Evolutionary conservation across 1,140 invertebrate genomes (phyloP).

Genomic region (Bombyx mandarina): DNA sequence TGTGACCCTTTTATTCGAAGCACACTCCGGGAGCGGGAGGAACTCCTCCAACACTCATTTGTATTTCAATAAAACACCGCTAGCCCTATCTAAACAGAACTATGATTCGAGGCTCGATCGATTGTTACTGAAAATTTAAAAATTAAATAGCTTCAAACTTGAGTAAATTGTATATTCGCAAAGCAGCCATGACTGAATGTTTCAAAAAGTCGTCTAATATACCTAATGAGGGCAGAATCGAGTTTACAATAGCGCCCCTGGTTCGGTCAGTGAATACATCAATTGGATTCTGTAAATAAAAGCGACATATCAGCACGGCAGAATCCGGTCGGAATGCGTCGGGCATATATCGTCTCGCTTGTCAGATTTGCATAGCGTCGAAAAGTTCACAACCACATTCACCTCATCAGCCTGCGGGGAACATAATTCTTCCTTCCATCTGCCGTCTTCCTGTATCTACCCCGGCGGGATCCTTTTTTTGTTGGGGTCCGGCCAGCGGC

Average conservation of each 20-base stretch:
- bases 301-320: constrained; percentile 37
- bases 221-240: not conserved
- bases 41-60: constrained; percentile 56
- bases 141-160: too few species aligned
- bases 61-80: constrained; percentile 66
- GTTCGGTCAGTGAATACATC: constrained; percentile 27
- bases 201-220: too few species aligned
- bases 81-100: constrained; percentile 65
- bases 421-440: constrained; percentile 61
- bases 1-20: constrained; percentile 65
- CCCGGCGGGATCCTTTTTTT: constrained; percentile 55
- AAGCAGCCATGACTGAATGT: constrained; percentile 41
- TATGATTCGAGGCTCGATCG: constrained; percentile 29
- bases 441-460: constrained; percentile 64
- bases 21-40: constrained; percentile 50
- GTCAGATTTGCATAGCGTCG: constrained; percentile 68
- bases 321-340: constrained; percentile 30
- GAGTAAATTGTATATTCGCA: constrained; percentile 21
- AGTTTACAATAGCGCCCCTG: constrained; percentile 13
- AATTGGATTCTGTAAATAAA: constrained; percentile 49
- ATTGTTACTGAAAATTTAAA: not conserved
- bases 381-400: constrained; percentile 72
- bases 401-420: constrained; percentile 69
- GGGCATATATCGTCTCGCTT: constrained; percentile 41
- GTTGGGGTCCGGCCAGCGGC: constrained; percentile 52